Evolutionary conservation across 2,888 invertebrate species (phyloP), one percentile per base, ranked within the genome.

Genomic region (Camponotus fellah): DNA sequence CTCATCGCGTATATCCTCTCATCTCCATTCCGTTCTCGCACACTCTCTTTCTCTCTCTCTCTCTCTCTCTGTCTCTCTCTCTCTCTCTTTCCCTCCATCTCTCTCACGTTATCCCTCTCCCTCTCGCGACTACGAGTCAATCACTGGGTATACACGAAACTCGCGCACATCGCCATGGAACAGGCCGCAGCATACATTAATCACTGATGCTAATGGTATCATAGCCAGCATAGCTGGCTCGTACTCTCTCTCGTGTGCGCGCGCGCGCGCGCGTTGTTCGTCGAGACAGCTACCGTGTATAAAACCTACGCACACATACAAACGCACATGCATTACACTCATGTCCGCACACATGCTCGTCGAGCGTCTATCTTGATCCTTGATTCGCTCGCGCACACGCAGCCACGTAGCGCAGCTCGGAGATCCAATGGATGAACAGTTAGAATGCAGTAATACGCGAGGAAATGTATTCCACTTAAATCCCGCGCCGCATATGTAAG

Each of bases 181-280:
- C 93, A 89, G 91, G 91, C 92, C 91, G 90, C 93, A 90, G 93
- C 94, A 93, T 94, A 94, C 94, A 94, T 94, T 94, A 94, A 94
- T 94, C 94, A 94, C 93, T 87, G 93, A 94, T 94, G 94, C 93
- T 94, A 94, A 94, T 94, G 93, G 93, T 93, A 93, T 94, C 94
- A 93, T 92, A 93, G 93, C 91, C 91, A 86, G 91, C 92, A 90
- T 92, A 92, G 92, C 91, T 87, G 87, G 88, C 86, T 88, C 90
- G 88, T 88, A 85, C 65, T 88, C 77, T 56, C 53, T 83, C 80
- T 68, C 88, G 84, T 37, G 12, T 32, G 72, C 69, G 10, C 86
- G 83, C 84, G 72, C 65, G 62, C 87, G 75, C 75, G 77, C 75
- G n/a, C 64, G 64, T 62, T 71, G 71, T 60, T 79, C 71, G 79